phyloP scores from a whole-genome alignment of 2,797 vertebrate species.

The Pipistrellus pipistrellus region DNA sequence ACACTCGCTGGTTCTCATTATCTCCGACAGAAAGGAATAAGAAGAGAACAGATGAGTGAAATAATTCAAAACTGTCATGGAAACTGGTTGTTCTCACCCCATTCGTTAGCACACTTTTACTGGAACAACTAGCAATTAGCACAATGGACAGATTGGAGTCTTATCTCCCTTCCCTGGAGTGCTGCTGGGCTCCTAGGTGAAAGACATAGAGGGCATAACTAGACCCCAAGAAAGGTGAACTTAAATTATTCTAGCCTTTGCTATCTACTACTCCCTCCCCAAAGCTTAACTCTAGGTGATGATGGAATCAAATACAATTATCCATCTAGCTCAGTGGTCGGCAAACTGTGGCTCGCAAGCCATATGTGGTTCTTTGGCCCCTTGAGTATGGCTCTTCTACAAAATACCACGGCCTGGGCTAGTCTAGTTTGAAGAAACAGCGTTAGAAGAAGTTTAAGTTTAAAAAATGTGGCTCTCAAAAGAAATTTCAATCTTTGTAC shows the following conservation, averaged over 20 bases:
- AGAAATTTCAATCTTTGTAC: too few relatives aligned
- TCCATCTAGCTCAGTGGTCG: too few relatives aligned
- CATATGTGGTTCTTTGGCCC: too few relatives aligned
- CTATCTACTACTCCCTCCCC: neutral
- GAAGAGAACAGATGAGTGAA: constrained; percentile 9
- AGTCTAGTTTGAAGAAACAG: too few relatives aligned
- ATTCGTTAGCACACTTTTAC: neutral
- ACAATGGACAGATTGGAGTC: neutral
- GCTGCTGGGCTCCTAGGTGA: neutral
- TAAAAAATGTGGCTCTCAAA: too few relatives aligned
- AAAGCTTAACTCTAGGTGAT: neutral
- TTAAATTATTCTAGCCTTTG: neutral
- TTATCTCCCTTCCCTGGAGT: neutral
- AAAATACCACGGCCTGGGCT: too few relatives aligned
- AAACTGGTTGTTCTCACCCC: neutral
- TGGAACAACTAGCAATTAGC: neutral
- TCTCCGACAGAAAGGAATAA: neutral
- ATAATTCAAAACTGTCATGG: neutral
- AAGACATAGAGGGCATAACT: neutral
- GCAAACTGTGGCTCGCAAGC: too few relatives aligned
- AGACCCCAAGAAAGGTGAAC: neutral
- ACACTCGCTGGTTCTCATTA: constrained; percentile 41
- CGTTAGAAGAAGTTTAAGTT: too few relatives aligned
- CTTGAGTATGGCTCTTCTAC: too few relatives aligned
- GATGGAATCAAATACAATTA: neutral